These are phyloP conservation scores for Eospalax fontanierii DNA, from an alignment of 2,797 vertebrate genomes.

Conservation along the genomic window DNA sequence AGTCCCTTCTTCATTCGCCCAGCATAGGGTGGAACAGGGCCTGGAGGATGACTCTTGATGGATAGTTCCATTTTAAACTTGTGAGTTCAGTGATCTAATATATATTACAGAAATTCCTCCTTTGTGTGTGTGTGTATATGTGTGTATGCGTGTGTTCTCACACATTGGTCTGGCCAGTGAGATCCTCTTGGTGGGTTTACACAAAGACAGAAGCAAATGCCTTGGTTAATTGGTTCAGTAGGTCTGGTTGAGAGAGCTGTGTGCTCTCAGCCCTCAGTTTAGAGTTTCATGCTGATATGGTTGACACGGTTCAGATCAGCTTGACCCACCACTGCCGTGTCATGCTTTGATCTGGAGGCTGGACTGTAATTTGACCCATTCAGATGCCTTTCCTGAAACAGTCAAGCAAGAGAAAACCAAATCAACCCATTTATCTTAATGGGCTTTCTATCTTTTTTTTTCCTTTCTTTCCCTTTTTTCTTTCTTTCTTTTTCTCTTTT, in stretches of 20 bases:
- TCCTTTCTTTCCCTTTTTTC: too few species aligned
- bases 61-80: background rate
- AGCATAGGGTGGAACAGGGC: background rate
- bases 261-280: slow-evolving; percentile 83
- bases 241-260: slow-evolving; percentile 69
- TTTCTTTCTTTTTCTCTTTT: background rate
- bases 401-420: slow-evolving; percentile 89
- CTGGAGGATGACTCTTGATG: background rate
- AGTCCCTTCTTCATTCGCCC: background rate
- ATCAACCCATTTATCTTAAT: slow-evolving; percentile 91
- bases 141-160: background rate
- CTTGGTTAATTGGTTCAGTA: slow-evolving; percentile 83
- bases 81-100: accelerated
- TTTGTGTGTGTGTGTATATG: background rate
- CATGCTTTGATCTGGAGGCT: slow-evolving; percentile 88
- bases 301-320: slow-evolving; percentile 87
- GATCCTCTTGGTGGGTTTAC: slow-evolving; percentile 71
- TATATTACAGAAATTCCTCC: background rate
- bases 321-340: slow-evolving; percentile 84
- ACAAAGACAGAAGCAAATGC: slow-evolving; percentile 71
- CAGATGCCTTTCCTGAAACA: slow-evolving; percentile 88
- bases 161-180: background rate
- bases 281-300: slow-evolving; percentile 88
- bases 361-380: slow-evolving; percentile 89
- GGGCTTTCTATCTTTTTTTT: background rate